Percentiles rank a stretch among this genome's conserved stretches.
phyloP scores from a whole-genome alignment of 1,140 invertebrate species.

The Drosophila ohnishii region DNA sequence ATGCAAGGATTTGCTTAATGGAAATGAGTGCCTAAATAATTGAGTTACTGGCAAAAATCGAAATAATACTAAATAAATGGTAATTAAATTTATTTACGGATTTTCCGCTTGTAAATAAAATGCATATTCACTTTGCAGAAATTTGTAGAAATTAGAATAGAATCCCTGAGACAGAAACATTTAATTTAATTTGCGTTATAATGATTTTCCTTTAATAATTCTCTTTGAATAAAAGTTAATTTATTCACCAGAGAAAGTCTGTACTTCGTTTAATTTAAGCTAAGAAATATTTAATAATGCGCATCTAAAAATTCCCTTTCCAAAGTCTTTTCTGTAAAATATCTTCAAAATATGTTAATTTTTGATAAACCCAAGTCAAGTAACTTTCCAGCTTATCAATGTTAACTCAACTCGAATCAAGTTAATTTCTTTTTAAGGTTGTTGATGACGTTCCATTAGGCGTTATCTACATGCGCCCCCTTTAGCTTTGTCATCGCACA shows the following conservation, averaged over 20 bases:
- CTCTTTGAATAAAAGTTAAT: not conserved
- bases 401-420: constrained; percentile 4
- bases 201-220: not conserved
- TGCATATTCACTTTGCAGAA: too few relatives aligned
- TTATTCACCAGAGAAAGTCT: not conserved
- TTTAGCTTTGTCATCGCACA: constrained; percentile 34
- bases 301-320: not conserved
- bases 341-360: not conserved
- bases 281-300: not conserved
- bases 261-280: not conserved
- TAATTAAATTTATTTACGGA: too few relatives aligned
- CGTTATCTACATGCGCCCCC: constrained; percentile 26
- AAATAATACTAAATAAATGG: not conserved
- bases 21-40: constrained; percentile 9
- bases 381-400: constrained; percentile 15
- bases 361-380: constrained; percentile 1
- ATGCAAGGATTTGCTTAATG: not conserved
- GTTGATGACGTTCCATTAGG: constrained; percentile 37
- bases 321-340: not conserved
- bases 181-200: too few relatives aligned
- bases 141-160: too few relatives aligned
- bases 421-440: constrained; percentile 36
- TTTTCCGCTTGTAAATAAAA: not conserved
- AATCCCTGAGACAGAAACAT: too few relatives aligned
- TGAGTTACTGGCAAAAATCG: too few relatives aligned